Base-by-base conservation (phyloP, 2,888 invertebrate species). In the Erebia aethiops region DNA sequence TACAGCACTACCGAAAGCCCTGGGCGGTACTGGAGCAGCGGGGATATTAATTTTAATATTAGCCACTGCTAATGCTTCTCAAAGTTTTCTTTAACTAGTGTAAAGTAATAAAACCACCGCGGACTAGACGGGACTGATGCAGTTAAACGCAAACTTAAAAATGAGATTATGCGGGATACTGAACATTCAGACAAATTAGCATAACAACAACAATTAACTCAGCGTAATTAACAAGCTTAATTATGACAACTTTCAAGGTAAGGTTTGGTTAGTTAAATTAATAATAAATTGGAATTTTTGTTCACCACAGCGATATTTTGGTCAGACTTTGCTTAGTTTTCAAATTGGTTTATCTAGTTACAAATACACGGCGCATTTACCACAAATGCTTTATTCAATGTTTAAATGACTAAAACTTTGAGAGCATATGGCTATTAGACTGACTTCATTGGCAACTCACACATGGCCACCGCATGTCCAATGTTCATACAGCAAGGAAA, bases 1-100 rank as follows among this genome's bases (percentile, higher is more conserved):
- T 77, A 87, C 88, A 84, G 81, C 82, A 84, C 88, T 87, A 84
- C 82, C 81, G 85, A 84, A 83, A 86, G 88, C 85, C 83, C 88
- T 81, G 88, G 84, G 84, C 87, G 82, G 88, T 88, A 92, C 92
- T 92, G 93, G 90, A 87, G 84, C 89, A 84, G 86, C 87, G 88
- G 86, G 89, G 83, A 88, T 89, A 92, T 89, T 87, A 89, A 91
- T 89, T 92, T 92, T 92, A 93, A 91, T 92, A 91, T 88, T 92
- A 93, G 92, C 87, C 82, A 84, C 87, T 74, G 76, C 86, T 74
- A 78, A 77, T 73, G 87, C 46, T 83, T 84, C 88, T 86, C 91
- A 92, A 93, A 90, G 84, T 90, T 80, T 82, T 18, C 16, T 16
- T 43, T 52, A 54, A 69, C 46, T 16, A 13, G 11, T 71, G 18